phyloP scores from a whole-genome alignment of 1,140 invertebrate genomes.

The Ceratina japonica region DNA sequence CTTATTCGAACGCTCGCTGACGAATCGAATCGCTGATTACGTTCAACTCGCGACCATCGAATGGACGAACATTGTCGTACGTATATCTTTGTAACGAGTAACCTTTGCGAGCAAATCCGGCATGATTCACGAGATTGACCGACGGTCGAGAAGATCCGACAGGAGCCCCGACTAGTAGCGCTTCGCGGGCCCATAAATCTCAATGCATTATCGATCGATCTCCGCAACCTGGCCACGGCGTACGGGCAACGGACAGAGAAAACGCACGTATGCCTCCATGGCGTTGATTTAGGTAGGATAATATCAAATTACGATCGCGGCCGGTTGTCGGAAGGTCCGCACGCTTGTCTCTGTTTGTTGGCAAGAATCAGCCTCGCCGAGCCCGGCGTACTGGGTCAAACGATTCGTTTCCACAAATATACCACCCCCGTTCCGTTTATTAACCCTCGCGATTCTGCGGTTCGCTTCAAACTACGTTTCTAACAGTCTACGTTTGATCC shows the following conservation, averaged over 20 bases:
- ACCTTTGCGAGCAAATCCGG: conserved; percentile 51
- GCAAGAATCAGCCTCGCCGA: not conserved
- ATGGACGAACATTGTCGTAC: conserved; percentile 6
- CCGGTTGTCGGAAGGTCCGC: conserved; percentile 30
- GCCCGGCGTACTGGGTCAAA: not conserved
- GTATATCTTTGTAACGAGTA: conserved; percentile 43
- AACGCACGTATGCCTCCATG: conserved; percentile 30
- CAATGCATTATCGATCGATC: conserved; percentile 62
- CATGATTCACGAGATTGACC: conserved; percentile 64
- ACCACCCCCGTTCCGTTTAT: not conserved
- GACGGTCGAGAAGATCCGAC: conserved; percentile 61
- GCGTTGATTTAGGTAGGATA: conserved; percentile 62
- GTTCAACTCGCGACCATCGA: not conserved
- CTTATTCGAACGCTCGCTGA: not conserved
- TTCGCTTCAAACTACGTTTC: too few relatives aligned
- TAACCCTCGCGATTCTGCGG: not conserved
- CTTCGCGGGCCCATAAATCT: conserved; percentile 64
- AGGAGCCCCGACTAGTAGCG: conserved; percentile 51
- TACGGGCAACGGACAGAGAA: conserved; percentile 40
- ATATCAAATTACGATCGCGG: conserved; percentile 61
- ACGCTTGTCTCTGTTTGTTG: not conserved
- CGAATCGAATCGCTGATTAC: not conserved
- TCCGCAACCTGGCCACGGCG: conserved; percentile 11
- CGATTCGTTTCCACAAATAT: not conserved
- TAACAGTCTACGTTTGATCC: too few relatives aligned